Percentiles rank a stretch among this genome's conserved stretches.
phyloP scores from a whole-genome alignment of 2,888 invertebrate genomes.

The Aethes cnicana region DNA sequence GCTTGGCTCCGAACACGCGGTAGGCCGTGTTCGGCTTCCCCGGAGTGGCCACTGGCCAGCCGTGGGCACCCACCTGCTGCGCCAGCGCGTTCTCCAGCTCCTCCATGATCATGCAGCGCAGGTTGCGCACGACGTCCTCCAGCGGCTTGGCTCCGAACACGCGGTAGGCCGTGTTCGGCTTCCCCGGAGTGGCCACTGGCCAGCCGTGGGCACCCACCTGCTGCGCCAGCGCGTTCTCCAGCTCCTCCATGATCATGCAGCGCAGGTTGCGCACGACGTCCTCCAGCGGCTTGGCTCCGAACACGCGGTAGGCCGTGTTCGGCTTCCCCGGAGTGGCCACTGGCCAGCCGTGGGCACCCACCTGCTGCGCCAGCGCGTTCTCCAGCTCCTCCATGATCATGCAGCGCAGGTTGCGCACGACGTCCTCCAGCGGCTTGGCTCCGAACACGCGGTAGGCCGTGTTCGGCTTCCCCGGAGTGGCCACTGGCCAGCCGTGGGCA shows the following conservation, averaged over 20 bases:
- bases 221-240: constrained; percentile 95
- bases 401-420: constrained; percentile 93
- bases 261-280: constrained; percentile 96
- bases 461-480: constrained; percentile 96
- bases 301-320: constrained; percentile 97
- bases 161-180: constrained; percentile 97
- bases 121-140: constrained; percentile 96
- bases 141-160: constrained; percentile 98
- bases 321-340: no score
- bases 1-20: constrained; percentile 98
- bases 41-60: no score
- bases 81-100: constrained; percentile 96
- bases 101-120: constrained; percentile 95
- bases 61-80: constrained; percentile 86
- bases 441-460: constrained; percentile 98
- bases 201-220: constrained; percentile 81
- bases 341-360: constrained; percentile 43
- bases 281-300: constrained; percentile 97
- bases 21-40: constrained; percentile 98
- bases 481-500: constrained; percentile 33
- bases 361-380: constrained; percentile 94
- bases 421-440: constrained; percentile 97
- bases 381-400: constrained; percentile 98
- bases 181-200: no score
- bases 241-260: constrained; percentile 96